These are phyloP conservation scores for Paramuricea clavata DNA, from an alignment of 92 coral and sea anemone genomes.

Conservation along the genomic window DNA sequence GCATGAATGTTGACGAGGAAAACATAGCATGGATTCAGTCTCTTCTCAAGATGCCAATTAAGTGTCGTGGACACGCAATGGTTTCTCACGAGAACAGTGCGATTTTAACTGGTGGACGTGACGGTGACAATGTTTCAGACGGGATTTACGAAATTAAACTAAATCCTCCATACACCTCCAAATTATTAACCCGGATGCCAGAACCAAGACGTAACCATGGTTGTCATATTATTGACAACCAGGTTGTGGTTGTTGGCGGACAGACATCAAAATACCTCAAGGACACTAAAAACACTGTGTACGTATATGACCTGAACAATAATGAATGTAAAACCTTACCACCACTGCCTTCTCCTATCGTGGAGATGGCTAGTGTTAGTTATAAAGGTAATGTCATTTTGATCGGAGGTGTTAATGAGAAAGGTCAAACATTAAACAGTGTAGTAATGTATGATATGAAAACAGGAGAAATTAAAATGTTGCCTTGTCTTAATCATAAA, in stretches of 20 bases:
- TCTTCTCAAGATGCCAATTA: not conserved
- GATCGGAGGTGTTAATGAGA: slow-evolving; percentile 17
- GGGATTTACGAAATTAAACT: not conserved
- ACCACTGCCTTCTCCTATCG: slow-evolving; percentile 2
- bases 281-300: not conserved
- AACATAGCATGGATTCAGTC: not conserved
- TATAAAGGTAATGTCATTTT: slow-evolving; percentile 10
- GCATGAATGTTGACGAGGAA: slow-evolving; percentile 5
- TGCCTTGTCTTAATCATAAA: slow-evolving; percentile 79
- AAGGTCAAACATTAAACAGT: not conserved
- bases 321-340: not conserved
- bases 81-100: not conserved
- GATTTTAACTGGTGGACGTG: slow-evolving; percentile 3
- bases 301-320: not conserved
- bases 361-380: slow-evolving; percentile 11
- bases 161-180: not conserved
- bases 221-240: slow-evolving; percentile 10
- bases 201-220: not conserved
- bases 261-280: not conserved
- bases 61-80: not conserved
- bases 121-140: slow-evolving; percentile 2
- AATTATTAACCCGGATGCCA: slow-evolving; percentile 6
- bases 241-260: not conserved
- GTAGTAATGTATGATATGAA: slow-evolving; percentile 59
- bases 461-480: slow-evolving; percentile 77